Percentiles rank a stretch among this genome's conserved stretches.
Evolutionary conservation across 2,888 invertebrate species (phyloP).

Genomic region (Torymus tubicola): DNA sequence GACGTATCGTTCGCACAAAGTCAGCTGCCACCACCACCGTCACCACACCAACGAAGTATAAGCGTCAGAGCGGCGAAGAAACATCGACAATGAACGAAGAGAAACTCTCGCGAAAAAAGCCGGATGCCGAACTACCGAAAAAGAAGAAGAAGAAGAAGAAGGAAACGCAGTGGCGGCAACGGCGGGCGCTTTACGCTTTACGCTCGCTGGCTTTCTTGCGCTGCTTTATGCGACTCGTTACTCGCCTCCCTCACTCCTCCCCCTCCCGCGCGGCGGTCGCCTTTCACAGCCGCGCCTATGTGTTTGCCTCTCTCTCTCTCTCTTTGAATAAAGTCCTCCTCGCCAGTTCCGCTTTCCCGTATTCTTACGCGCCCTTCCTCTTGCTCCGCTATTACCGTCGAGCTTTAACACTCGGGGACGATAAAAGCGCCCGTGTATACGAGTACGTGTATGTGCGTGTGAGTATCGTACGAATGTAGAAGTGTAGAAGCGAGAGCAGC

Average conservation of each 20-base stretch:
- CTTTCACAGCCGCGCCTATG: conserved; percentile 56
- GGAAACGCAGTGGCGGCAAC: conserved; percentile 29
- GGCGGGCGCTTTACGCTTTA: conserved; percentile 62
- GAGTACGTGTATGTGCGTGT: not conserved
- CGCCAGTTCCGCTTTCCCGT: conserved; percentile 35
- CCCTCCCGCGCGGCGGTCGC: conserved; percentile 48
- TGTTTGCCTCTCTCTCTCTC: conserved; percentile 45
- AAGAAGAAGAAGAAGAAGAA: conserved; percentile 52
- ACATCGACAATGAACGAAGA: conserved; percentile 48
- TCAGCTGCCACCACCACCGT: too few relatives aligned
- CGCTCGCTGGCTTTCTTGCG: conserved; percentile 56
- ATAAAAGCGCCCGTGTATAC: too few relatives aligned
- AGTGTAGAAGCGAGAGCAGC: too few relatives aligned
- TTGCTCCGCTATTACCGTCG: conserved; percentile 36
- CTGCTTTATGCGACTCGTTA: conserved; percentile 56
- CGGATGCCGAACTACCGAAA: conserved; percentile 35
- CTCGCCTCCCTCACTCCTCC: conserved; percentile 36
- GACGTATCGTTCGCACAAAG: too few relatives aligned
- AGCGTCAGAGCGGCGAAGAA: conserved; percentile 1
- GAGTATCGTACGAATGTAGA: too few relatives aligned
- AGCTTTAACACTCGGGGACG: conserved; percentile 29
- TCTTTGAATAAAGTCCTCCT: conserved; percentile 56
- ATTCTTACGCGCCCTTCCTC: conserved; percentile 11
- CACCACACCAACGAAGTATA: not conserved
- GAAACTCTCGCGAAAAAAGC: conserved; percentile 42